These are phyloP conservation scores for Ageneiosus marmoratus DNA, from an alignment of 2,113 vertebrate genomes.

Conservation along the genomic window DNA sequence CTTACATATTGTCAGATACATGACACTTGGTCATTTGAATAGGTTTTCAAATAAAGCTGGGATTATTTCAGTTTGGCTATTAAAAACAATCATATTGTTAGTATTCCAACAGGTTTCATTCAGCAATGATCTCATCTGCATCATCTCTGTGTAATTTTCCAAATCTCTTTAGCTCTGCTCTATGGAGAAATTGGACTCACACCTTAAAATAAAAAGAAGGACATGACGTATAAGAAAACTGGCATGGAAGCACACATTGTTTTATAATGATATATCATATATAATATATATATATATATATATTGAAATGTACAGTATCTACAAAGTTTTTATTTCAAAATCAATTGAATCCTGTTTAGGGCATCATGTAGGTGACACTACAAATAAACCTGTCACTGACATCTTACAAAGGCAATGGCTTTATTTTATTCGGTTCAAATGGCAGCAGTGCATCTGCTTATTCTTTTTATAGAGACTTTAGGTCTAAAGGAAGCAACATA, in stretches of 20 bases:
- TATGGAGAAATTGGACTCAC: conserved; percentile 67
- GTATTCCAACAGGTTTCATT: background rate
- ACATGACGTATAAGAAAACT: background rate
- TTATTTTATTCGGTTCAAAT: background rate
- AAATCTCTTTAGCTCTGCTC: conserved; percentile 19
- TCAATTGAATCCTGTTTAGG: background rate
- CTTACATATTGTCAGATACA: background rate
- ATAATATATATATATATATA: too few relatives aligned
- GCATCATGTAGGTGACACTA: background rate
- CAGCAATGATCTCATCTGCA: background rate
- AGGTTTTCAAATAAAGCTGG: background rate
- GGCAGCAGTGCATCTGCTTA: too few relatives aligned
- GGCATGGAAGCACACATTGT: background rate
- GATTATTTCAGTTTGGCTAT: background rate
- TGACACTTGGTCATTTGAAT: background rate
- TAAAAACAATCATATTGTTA: background rate
- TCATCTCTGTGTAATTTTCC: background rate
- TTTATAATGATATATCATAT: too few relatives aligned
- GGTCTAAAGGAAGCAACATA: background rate
- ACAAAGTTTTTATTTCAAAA: background rate
- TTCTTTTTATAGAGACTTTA: too few relatives aligned
- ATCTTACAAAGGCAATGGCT: too few relatives aligned
- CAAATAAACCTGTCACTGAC: background rate
- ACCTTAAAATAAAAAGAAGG: conserved; percentile 57
- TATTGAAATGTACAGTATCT: background rate